These are phyloP conservation scores for Piaya cayana DNA, from an alignment of 2,113 vertebrate species.

Conservation along the genomic window DNA sequence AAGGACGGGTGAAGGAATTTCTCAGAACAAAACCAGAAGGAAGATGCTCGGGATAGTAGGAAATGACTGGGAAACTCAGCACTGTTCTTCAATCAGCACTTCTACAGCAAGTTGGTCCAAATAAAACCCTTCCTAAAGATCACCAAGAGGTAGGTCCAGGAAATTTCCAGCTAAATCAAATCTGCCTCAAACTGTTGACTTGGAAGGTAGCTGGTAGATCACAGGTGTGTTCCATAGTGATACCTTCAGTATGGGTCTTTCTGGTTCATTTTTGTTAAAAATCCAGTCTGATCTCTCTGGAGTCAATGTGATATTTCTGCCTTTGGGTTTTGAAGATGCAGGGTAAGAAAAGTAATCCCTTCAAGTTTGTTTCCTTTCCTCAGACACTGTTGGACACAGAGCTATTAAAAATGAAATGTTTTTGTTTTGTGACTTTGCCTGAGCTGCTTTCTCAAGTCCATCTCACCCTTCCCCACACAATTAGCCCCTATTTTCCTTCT, in stretches of 20 bases:
- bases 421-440: background rate
- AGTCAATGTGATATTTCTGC: background rate
- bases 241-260: background rate
- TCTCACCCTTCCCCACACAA: background rate
- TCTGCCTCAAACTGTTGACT: background rate
- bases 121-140: background rate
- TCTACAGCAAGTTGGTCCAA: background rate
- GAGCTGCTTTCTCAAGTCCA: background rate
- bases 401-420: background rate
- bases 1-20: background rate
- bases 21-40: background rate
- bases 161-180: background rate
- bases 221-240: background rate
- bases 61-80: background rate
- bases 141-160: background rate
- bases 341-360: background rate
- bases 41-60: background rate
- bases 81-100: background rate
- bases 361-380: background rate
- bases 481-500: rapidly evolving
- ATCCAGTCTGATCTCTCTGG: background rate
- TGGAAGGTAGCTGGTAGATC: background rate
- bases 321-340: background rate
- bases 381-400: background rate
- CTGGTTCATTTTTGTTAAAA: background rate